These are phyloP conservation scores for Hypselothyrea guttata DNA, from an alignment of 2,888 invertebrate species.

Conservation along the genomic window DNA sequence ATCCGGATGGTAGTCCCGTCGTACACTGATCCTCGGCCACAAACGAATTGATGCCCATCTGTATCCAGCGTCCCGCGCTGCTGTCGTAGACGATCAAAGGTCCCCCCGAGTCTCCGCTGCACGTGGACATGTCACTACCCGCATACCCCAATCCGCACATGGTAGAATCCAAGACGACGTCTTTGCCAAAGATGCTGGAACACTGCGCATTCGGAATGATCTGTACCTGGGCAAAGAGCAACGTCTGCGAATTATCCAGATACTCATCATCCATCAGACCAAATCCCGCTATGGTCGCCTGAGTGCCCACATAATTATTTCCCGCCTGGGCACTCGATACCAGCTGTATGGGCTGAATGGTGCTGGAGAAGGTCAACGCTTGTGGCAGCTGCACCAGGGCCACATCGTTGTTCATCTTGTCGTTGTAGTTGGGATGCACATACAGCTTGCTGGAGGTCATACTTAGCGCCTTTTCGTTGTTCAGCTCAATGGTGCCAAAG, in stretches of 20 bases:
- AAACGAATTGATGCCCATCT: conserved; percentile 81
- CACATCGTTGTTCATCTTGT: conserved; percentile 76
- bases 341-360: conserved; percentile 71
- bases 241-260: conserved; percentile 65
- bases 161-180: conserved; percentile 64
- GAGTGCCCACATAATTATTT: conserved; percentile 63
- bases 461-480: conserved; percentile 49
- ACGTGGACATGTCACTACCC: conserved; percentile 75
- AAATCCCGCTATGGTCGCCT: conserved; percentile 74
- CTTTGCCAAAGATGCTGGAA: conserved; percentile 46
- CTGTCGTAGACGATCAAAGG: conserved; percentile 60
- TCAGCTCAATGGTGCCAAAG: conserved; percentile 71
- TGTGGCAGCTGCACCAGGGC: conserved; percentile 73
- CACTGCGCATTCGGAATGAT: conserved; percentile 75
- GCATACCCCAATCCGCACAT: conserved; percentile 72
- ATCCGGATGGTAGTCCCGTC: conserved; percentile 76
- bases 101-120: conserved; percentile 81
- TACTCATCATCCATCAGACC: conserved; percentile 78
- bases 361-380: conserved; percentile 53
- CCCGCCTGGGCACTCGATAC: conserved; percentile 42
- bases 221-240: conserved; percentile 73
- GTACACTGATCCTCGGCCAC: conserved; percentile 78
- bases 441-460: conserved; percentile 69
- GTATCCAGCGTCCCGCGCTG: conserved; percentile 51
- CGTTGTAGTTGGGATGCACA: conserved; percentile 76